Evolutionary conservation across 2,113 vertebrate genomes (phyloP).

Genomic region (Muscicapa adusta): DNA sequence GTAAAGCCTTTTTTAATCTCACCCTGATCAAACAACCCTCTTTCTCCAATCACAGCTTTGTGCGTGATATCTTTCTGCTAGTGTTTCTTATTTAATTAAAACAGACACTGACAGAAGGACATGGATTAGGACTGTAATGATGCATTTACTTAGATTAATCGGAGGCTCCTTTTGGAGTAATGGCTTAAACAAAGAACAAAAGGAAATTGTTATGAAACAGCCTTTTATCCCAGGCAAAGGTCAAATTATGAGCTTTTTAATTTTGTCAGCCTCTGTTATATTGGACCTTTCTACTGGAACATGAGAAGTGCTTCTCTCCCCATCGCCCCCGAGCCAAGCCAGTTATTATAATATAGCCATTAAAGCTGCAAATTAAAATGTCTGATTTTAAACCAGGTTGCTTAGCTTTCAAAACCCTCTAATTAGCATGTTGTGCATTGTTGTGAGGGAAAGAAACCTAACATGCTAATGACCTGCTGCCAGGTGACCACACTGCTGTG

Average conservation of each 20-base stretch:
- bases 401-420: constrained; percentile 78
- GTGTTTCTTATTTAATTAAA: constrained; percentile 94
- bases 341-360: constrained; percentile 79
- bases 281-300: constrained; percentile 69
- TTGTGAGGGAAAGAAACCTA: constrained; percentile 72
- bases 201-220: constrained; percentile 85
- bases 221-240: constrained; percentile 85
- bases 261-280: constrained; percentile 78
- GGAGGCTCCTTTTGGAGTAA: constrained; percentile 82
- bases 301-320: constrained; percentile 67
- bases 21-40: constrained; percentile 79
- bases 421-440: constrained; percentile 82
- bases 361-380: constrained; percentile 80
- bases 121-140: constrained; percentile 89
- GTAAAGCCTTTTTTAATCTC: constrained; percentile 89
- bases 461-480: constrained; percentile 80
- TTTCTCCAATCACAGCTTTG: constrained; percentile 80
- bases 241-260: constrained; percentile 81
- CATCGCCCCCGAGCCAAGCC: constrained; percentile 63
- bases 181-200: constrained; percentile 86
- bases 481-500: constrained; percentile 74
- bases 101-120: constrained; percentile 92
- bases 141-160: constrained; percentile 94
- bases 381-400: constrained; percentile 83
- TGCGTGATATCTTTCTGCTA: constrained; percentile 81